Evolutionary conservation across 2,888 invertebrate genomes (phyloP).

Genomic region (Pristionchus fissidentatus): DNA sequence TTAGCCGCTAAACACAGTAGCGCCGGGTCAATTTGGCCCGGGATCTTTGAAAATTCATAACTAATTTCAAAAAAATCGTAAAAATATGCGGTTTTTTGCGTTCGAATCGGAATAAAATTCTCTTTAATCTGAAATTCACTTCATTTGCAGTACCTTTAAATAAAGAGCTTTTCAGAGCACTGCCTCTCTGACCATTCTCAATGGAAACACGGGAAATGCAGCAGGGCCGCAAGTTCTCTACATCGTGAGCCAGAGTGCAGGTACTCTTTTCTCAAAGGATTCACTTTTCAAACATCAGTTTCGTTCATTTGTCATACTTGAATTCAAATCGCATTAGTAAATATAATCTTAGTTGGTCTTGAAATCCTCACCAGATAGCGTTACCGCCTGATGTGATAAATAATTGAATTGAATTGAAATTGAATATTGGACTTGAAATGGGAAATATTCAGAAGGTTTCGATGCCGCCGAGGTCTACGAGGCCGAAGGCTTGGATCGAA

Average conservation of each 20-base stretch:
- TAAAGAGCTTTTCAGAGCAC: slow-evolving; percentile 7
- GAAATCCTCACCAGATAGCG: too few relatives aligned
- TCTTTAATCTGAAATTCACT: neutral
- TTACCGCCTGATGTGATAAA: too few relatives aligned
- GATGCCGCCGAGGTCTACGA: neutral
- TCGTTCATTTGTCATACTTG: too few relatives aligned
- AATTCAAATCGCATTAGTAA: too few relatives aligned
- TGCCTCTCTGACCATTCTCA: neutral
- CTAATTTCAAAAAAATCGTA: neutral
- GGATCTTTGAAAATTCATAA: neutral
- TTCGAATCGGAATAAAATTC: neutral
- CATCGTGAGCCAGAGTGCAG: neutral
- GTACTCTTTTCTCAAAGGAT: neutral
- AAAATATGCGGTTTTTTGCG: neutral
- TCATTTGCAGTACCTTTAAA: too few relatives aligned
- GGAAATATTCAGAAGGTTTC: neutral
- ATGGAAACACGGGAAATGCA: neutral
- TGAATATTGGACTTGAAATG: neutral
- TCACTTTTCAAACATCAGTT: neutral
- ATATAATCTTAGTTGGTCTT: too few relatives aligned
- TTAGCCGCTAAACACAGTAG: too few relatives aligned
- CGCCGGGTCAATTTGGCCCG: too few relatives aligned
- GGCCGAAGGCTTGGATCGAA: neutral
- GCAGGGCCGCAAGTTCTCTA: neutral
- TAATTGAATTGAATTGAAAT: too few relatives aligned